Percentiles rank a stretch among this genome's conserved stretches.
Evolutionary conservation across 2,888 invertebrate genomes (phyloP).

Genomic region (Tachystola acroxantha): DNA sequence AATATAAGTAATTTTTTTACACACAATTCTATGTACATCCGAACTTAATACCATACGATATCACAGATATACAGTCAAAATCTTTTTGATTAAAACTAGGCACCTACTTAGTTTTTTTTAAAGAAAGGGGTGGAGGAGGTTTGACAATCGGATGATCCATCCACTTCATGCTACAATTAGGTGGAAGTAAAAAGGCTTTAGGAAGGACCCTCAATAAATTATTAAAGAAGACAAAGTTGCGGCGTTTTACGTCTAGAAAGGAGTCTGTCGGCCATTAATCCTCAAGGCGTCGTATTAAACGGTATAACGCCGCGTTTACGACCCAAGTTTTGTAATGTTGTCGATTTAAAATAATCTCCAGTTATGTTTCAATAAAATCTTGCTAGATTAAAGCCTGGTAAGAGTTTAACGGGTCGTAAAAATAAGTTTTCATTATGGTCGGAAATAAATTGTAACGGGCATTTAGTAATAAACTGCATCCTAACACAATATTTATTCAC

Average conservation of each 20-base stretch:
- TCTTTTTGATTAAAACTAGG: too few relatives aligned
- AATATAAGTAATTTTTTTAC: too few relatives aligned
- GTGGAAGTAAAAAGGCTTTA: slow-evolving; percentile 35
- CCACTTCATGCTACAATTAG: slow-evolving; percentile 52
- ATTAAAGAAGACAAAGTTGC: slow-evolving; percentile 49
- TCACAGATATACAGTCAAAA: too few relatives aligned
- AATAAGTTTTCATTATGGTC: too few relatives aligned
- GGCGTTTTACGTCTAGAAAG: slow-evolving; percentile 37
- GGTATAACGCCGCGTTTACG: slow-evolving; percentile 40
- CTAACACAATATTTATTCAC: too few relatives aligned
- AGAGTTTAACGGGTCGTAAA: not conserved
- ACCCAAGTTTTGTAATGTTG: slow-evolving; percentile 30
- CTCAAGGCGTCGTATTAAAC: slow-evolving; percentile 37
- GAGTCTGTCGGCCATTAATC: slow-evolving; percentile 39
- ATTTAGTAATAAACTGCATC: too few relatives aligned
- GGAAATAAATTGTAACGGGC: too few relatives aligned
- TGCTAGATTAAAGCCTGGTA: not conserved
- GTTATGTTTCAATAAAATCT: slow-evolving; percentile 5
- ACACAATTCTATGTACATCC: too few relatives aligned
- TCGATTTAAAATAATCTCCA: slow-evolving; percentile 39
- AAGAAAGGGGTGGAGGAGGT: too few relatives aligned
- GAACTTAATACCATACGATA: too few relatives aligned
- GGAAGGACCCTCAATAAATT: slow-evolving; percentile 45
- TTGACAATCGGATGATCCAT: too few relatives aligned
- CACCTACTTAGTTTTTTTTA: too few relatives aligned